These are phyloP conservation scores for Melanostoma mellinum DNA, from an alignment of 2,888 invertebrate genomes.

Conservation along the genomic window DNA sequence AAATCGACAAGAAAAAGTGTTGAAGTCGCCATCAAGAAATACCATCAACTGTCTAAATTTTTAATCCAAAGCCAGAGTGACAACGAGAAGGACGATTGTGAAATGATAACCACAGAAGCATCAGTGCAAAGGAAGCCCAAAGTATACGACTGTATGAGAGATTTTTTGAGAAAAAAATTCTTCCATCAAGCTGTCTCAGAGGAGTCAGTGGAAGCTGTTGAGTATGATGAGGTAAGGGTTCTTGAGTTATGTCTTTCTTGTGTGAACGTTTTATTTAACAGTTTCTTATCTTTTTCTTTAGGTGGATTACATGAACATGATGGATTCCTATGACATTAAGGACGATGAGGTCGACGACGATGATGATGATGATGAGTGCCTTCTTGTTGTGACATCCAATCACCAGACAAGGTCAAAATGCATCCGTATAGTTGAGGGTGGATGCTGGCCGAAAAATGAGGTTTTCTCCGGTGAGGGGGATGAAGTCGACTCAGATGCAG, in stretches of 20 bases:
- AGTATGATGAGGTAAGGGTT: constrained; percentile 61
- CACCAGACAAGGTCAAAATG: constrained; percentile 44
- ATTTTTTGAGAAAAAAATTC: constrained; percentile 79
- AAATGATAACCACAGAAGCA: constrained; percentile 54
- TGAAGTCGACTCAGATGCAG: constrained; percentile 76
- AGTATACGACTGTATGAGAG: constrained; percentile 80
- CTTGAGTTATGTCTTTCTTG: constrained; percentile 29
- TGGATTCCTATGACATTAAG: constrained; percentile 62
- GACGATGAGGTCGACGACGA: constrained; percentile 30
- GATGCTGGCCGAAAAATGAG: constrained; percentile 50
- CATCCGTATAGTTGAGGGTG: constrained; percentile 41
- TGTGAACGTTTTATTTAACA: constrained; percentile 43
- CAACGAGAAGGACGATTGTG: constrained; percentile 60
- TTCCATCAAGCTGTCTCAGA: constrained; percentile 75
- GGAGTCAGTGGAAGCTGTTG: constrained; percentile 50
- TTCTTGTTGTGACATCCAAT: constrained; percentile 53
- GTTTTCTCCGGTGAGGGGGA: constrained; percentile 77
- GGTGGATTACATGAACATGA: constrained; percentile 60
- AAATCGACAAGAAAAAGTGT: constrained; percentile 74
- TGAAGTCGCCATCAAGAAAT: constrained; percentile 76
- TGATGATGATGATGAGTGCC: constrained; percentile 61
- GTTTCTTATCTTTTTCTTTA: constrained; percentile 35
- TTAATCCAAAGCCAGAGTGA: constrained; percentile 62
- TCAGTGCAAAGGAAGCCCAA: constrained; percentile 76
- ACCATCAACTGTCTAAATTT: constrained; percentile 78